Evolutionary conservation across 2,113 vertebrate genomes (phyloP).

Genomic region (Perca fluviatilis): DNA sequence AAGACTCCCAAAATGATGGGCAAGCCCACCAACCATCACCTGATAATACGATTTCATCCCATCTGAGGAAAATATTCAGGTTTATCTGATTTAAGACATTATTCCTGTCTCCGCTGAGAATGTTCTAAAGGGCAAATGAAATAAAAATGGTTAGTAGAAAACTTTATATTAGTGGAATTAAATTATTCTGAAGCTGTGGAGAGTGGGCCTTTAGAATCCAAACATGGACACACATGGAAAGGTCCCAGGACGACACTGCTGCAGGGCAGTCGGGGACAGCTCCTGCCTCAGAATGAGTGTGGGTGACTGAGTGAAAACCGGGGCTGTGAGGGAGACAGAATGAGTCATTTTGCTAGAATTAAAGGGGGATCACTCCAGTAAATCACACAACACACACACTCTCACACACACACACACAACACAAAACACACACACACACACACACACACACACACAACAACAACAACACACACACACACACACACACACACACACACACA

Average conservation of each 20-base stretch:
- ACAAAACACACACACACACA: not conserved
- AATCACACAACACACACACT: not conserved
- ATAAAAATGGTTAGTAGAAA: not conserved
- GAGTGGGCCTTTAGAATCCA: not conserved
- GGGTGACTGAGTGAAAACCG: slow-evolving; percentile 54
- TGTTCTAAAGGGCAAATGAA: not conserved
- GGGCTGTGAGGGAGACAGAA: slow-evolving; percentile 52
- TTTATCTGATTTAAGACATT: not conserved
- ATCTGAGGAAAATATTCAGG: not conserved
- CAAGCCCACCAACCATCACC: not conserved
- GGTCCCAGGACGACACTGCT: not conserved
- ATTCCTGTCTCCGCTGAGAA: not conserved
- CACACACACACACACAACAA: slow-evolving; percentile 8
- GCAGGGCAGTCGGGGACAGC: slow-evolving; percentile 19
- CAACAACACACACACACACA: slow-evolving; percentile 1
- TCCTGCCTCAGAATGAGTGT: slow-evolving; percentile 41
- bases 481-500: not conserved
- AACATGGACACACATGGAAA: not conserved
- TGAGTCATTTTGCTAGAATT: slow-evolving; percentile 71
- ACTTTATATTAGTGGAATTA: not conserved
- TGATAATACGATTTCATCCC: not conserved
- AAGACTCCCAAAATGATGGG: slow-evolving; percentile 2
- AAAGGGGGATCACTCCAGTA: slow-evolving; percentile 43
- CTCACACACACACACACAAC: not conserved
- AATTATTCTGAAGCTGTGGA: not conserved